Percentiles rank a stretch among this genome's conserved stretches.
Conservation (phyloP, 2,888 invertebrate genomes). For the Margaritifera margaritifera region DNA sequence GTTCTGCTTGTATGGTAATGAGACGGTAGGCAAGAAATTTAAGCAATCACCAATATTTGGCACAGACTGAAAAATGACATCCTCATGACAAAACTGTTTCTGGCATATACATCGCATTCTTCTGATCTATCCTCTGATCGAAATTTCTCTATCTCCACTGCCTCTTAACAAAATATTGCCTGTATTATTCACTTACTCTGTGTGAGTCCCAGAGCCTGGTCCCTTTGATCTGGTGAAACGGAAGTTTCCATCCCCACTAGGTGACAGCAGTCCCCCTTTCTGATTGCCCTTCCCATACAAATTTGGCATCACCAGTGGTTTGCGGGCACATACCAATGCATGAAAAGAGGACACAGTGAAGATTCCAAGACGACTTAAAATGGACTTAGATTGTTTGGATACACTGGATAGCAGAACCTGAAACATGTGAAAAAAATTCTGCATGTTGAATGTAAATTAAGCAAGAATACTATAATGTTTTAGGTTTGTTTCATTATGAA, state of each 20-base stretch:
- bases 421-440: constrained; percentile 67
- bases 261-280: constrained; percentile 60
- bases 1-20: too few relatives aligned
- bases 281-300: constrained; percentile 57
- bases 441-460: background rate
- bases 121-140: too few relatives aligned
- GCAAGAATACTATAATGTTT: too few relatives aligned
- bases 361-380: constrained; percentile 94
- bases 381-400: constrained; percentile 94
- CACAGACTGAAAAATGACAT: too few relatives aligned
- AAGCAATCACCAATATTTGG: too few relatives aligned
- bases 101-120: too few relatives aligned
- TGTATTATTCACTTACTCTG: constrained; percentile 34
- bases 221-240: constrained; percentile 27
- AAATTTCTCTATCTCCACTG: too few relatives aligned
- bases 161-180: too few relatives aligned
- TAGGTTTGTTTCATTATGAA: too few relatives aligned
- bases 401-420: constrained; percentile 96
- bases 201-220: constrained; percentile 3
- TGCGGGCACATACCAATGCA: constrained; percentile 96
- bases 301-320: constrained; percentile 77
- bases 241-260: constrained; percentile 49
- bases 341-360: constrained; percentile 99
- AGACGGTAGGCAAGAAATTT: too few relatives aligned
- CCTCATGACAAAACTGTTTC: too few relatives aligned